Conservation (phyloP, 2,113 vertebrate species). For the Cathartes aura region DNA sequence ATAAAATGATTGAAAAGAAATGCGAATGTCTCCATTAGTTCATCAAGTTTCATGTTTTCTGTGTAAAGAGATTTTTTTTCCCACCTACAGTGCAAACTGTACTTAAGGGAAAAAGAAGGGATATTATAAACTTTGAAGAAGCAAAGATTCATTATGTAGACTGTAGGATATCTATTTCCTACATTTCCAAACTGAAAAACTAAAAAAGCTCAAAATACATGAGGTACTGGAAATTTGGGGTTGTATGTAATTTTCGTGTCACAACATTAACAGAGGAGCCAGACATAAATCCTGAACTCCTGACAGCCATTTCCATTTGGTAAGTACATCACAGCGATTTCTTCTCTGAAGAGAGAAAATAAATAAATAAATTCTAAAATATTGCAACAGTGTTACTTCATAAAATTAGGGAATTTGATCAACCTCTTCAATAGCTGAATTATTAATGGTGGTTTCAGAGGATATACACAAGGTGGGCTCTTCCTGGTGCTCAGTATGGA, state of each 20-base stretch:
- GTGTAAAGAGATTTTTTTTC: not conserved
- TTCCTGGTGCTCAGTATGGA: not conserved
- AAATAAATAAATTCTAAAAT: not conserved
- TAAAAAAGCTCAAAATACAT: not conserved
- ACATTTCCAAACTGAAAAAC: not conserved
- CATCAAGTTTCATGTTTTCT: not conserved
- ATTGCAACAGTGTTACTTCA: not conserved
- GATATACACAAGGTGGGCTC: not conserved
- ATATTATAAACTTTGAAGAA: not conserved
- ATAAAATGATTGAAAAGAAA: not conserved
- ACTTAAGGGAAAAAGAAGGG: fast-evolving
- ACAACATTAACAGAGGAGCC: not conserved
- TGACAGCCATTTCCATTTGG: not conserved
- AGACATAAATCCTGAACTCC: not conserved
- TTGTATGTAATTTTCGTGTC: fast-evolving
- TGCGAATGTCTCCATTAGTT: too few species aligned
- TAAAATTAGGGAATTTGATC: not conserved
- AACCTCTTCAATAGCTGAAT: not conserved
- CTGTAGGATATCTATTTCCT: not conserved
- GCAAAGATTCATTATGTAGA: not conserved
- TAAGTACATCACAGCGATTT: not conserved
- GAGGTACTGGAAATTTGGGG: fast-evolving
- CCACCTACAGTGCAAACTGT: not conserved
- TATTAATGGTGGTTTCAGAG: not conserved
- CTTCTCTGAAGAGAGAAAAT: not conserved